These are phyloP conservation scores for Eleginops maclovinus DNA, from an alignment of 2,113 vertebrate genomes.

Conservation along the genomic window DNA sequence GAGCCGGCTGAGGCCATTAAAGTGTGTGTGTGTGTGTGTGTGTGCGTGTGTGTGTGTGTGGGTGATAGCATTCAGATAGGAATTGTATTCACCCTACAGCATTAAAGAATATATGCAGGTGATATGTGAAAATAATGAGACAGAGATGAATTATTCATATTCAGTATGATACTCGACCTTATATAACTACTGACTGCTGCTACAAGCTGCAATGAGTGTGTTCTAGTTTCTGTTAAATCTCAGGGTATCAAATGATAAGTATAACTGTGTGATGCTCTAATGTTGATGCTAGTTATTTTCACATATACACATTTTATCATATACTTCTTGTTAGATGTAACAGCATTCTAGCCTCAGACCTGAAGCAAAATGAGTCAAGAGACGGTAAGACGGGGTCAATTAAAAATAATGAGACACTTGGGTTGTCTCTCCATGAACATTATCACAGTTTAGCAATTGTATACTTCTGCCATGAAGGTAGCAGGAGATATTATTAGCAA, in stretches of 20 bases:
- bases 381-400: neutral
- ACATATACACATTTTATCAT: too few relatives aligned
- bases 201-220: neutral
- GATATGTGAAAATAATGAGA: constrained; percentile 48
- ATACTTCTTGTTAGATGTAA: neutral
- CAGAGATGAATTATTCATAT: constrained; percentile 39
- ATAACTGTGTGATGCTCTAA: neutral
- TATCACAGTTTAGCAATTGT: neutral
- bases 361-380: neutral
- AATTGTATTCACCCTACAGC: constrained; percentile 29
- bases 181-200: neutral
- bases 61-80: constrained; percentile 13
- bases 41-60: constrained; percentile 1
- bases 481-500: neutral
- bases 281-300: neutral
- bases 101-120: constrained; percentile 20
- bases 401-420: neutral
- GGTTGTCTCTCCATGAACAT: neutral
- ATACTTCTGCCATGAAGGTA: neutral
- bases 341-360: neutral
- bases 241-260: neutral
- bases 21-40: constrained; percentile 26
- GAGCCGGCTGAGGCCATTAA: constrained; percentile 60
- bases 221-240: too few relatives aligned
- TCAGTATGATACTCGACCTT: neutral